Evolutionary conservation across 2,797 vertebrate species (phyloP), one percentile per base, ranked within the genome.

Genomic region (Ctenopoma kingsleyae): DNA sequence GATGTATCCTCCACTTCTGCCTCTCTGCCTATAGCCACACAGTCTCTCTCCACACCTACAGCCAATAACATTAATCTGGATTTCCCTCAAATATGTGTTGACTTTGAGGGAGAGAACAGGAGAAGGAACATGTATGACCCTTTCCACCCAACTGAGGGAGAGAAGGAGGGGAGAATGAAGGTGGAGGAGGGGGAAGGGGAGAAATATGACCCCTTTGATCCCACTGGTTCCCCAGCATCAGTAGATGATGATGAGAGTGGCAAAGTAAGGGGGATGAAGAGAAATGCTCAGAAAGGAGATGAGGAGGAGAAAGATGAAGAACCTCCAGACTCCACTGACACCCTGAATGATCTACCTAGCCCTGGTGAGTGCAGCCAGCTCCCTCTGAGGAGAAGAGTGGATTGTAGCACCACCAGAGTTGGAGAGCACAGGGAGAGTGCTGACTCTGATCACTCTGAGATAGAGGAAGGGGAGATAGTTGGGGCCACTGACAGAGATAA

Each of bases 151-250:
- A 97, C 96, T 0, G 96, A 97, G 0, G 91, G 87, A 9, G 91
- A 93, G 44, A 89, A 80, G 22, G 91, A 90, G 7, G 79, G 84
- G 22, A 81, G 76, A 17, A 81, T 46, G 16, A 75, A 90, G 0
- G 93, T 78, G 0, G 92, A 94, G 5, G 94, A 92, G 3, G 85
- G 84, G 2, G 94, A 96, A 1, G 95, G 94, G 44, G 96, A 98
- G 78, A 98, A 98, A 66, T 98, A 98, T 19, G 97, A 98, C 80
- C 97, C 97, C 1, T 98, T 98, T 51, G 96, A 98, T 55, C 97
- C 97, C n/a, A 98, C 97, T 0, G 97, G 96, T 44, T 98, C 97
- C 64, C 97, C 91, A 79, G 95, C 82, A 71, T 97, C 55, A 74
- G 96, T 57, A 8, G 19, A 35, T 0, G 73, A 85, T 17, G 82